These are phyloP conservation scores for Chondrilla cf. caribensis DNA, from an alignment of 37 sponge, comb jelly and placozoan genomes.

Conservation along the genomic window DNA sequence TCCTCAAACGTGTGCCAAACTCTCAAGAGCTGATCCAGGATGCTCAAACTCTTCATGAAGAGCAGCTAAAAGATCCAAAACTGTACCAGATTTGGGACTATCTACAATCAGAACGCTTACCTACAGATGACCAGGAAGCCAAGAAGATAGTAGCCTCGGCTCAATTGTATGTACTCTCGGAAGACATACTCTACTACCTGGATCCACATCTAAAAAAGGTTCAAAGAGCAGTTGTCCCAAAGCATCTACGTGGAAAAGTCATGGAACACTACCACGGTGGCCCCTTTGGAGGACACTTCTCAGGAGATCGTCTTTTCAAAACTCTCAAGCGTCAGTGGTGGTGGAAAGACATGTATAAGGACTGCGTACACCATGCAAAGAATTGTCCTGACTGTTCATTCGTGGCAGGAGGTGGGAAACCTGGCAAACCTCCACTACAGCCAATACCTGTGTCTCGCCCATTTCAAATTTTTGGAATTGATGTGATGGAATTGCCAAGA, in stretches of 20 bases:
- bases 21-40: not conserved
- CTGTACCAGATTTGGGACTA: slow-evolving; percentile 20
- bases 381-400: slow-evolving; percentile 47
- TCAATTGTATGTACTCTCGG: slow-evolving; percentile 7
- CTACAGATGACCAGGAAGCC: slow-evolving; percentile 12
- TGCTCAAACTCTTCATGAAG: not conserved
- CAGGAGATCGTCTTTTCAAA: slow-evolving; percentile 28
- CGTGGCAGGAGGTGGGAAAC: slow-evolving; percentile 19
- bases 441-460: slow-evolving; percentile 48
- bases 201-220: slow-evolving; percentile 15
- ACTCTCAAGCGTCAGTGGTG: slow-evolving; percentile 35
- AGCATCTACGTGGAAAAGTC: slow-evolving; percentile 28
- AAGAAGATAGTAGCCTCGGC: slow-evolving; percentile 17
- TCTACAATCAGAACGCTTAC: slow-evolving; percentile 22
- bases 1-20: no score
- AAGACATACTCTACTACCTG: slow-evolving; percentile 42
- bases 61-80: slow-evolving; percentile 31
- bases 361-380: not conserved
- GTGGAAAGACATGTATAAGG: slow-evolving; percentile 53
- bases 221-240: slow-evolving; percentile 51
- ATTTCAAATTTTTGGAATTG: slow-evolving; percentile 51
- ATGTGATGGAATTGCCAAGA: slow-evolving; percentile 48
- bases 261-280: slow-evolving; percentile 41
- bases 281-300: slow-evolving; percentile 40
- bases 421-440: slow-evolving; percentile 25